Evolutionary conservation across 2,888 invertebrate genomes (phyloP), one percentile per base, ranked within the genome.

Genomic region (Drosophila greeni): DNA sequence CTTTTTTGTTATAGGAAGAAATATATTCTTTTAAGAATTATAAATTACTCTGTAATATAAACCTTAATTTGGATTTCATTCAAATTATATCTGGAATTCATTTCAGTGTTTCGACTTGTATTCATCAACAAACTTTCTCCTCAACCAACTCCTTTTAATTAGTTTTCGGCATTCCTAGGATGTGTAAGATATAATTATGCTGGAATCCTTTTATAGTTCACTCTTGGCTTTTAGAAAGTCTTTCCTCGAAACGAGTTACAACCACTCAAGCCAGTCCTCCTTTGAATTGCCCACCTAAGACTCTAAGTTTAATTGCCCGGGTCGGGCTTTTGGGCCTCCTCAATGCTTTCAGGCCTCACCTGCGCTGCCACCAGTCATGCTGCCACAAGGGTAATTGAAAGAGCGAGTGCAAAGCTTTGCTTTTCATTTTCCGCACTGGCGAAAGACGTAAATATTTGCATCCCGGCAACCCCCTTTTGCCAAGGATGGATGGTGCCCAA

Each of bases 381-480:
- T 29, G 54, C 59, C 66, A 36, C 62, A 72, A 74, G 71, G 72
- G 55, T 67, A 70, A 64, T 66, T 66, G 66, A 66, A 66, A 62
- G 53, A 53, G 45, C 51, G 33, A 43, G 51, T 23, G 49, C 23
- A 43, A 45, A 51, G 56, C 66, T 56, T 64, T 56, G 43, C 55
- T 14, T 69, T 61, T 61, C 58, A 60, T 42, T 59, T 64, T 51
- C 55, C 49, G 36, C 45, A 16, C 45, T 31, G 59, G 58, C 31
- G 45, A 60, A 51, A 61, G 57, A 43, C 55, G 70, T 64, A 73
- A 78, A 74, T 70, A 72, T 78, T 80, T 77, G 73, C 62, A 33
- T 49, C 45, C 29, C 9, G 34, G 34, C 55, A 56, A 65, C 56
- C 49, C 49, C 12, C 14, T 43, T 56, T 34, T 18, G 61, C 52